phyloP scores from a whole-genome alignment of 2,113 vertebrate species.

The Oreochromis niloticus region DNA sequence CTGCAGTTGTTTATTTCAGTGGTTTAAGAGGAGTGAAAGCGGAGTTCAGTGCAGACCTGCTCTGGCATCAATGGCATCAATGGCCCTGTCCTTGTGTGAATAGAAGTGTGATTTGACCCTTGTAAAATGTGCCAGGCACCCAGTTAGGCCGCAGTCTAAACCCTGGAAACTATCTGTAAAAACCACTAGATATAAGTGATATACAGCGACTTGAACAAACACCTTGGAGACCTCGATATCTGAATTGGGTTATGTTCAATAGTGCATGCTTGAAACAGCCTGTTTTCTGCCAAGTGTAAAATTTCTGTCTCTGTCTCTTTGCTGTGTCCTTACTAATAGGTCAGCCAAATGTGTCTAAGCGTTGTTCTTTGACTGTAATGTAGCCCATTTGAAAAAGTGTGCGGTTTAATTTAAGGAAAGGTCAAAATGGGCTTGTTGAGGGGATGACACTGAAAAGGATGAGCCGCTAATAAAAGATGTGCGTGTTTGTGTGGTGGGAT shows the following conservation, averaged over 20 bases:
- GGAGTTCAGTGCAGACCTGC: not conserved
- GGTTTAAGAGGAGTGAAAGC: not conserved
- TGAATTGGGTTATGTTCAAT: not conserved
- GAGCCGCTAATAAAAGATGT: not conserved
- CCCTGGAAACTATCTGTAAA: not conserved
- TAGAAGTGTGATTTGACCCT: not conserved
- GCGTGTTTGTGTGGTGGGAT: not conserved
- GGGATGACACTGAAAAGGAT: not conserved
- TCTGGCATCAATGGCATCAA: conserved; percentile 19
- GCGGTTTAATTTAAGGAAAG: not conserved
- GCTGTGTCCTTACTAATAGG: not conserved
- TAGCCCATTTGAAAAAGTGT: not conserved
- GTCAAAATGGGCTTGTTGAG: not conserved
- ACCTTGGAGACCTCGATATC: not conserved
- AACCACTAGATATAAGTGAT: not conserved
- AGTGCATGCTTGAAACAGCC: not conserved
- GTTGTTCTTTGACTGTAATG: not conserved
- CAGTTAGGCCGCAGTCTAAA: not conserved
- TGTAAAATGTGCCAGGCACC: conserved; percentile 27
- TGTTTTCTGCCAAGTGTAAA: not conserved
- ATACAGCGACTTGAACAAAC: not conserved
- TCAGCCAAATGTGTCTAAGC: not conserved
- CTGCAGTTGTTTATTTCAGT: conserved; percentile 9
- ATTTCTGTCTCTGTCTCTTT: not conserved
- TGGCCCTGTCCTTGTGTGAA: conserved; percentile 6